Evolutionary conservation across 2,113 vertebrate species (phyloP).

Genomic region (Accipiter cooperii): DNA sequence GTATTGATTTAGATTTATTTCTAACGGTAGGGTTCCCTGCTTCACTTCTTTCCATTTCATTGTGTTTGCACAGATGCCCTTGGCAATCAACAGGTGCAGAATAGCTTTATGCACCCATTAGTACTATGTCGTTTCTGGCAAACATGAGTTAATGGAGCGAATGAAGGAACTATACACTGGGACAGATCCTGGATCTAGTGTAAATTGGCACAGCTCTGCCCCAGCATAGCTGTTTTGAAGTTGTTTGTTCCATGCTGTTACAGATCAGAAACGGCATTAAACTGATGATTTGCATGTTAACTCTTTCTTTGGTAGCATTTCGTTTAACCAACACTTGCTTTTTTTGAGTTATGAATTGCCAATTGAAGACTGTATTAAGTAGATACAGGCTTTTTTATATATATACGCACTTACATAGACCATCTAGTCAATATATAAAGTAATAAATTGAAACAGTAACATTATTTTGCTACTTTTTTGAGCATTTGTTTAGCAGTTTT

Average conservation of each 20-base stretch:
- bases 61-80: background rate
- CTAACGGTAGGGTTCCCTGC: background rate
- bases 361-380: background rate
- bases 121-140: background rate
- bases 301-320: background rate
- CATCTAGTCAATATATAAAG: background rate
- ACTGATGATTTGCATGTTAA: background rate
- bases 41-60: background rate
- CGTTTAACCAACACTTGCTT: background rate
- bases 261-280: background rate
- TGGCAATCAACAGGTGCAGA: background rate
- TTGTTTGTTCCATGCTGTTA: background rate
- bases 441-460: background rate
- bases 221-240: background rate
- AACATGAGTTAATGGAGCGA: background rate
- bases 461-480: background rate
- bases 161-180: background rate
- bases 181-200: background rate
- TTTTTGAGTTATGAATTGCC: background rate
- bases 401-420: background rate
- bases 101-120: background rate
- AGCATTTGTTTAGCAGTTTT: background rate
- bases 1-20: conserved; percentile 9
- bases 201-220: background rate
- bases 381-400: background rate